Base-by-base conservation (phyloP, 1,140 invertebrate species). In the Halyomorpha halys region DNA sequence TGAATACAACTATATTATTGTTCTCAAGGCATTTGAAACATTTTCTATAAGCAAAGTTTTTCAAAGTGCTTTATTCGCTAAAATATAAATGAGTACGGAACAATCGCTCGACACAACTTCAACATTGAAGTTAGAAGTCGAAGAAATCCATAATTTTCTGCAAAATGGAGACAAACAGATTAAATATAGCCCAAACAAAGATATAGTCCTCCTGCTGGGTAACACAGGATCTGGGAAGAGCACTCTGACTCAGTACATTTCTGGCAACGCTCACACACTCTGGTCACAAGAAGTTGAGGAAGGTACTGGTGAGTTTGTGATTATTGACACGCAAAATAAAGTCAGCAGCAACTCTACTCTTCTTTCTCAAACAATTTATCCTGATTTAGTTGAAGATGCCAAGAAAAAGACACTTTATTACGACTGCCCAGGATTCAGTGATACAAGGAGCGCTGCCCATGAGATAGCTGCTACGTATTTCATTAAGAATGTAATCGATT, bases 351-450 rank as follows among this genome's bases (percentile, higher is more conserved):
- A 25, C 30, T 67, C 62, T 9, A 67, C 68, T 2, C 56, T 63
- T 13, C 39, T 44, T 8, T 70, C 70, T 16, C 25, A 67, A 30
- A 69, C 70, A 19, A 49, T 68, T 4, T 65, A 64, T 25, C 53
- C 53, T 16, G 53, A 56, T 15, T 25, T 56, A 5, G 18, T 56
- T 3, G 23, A 23, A 21, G 61, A 68, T 44, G 16, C 0, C 2
- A 47, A 59, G 4, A 66, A 27, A 2, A 64, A 56, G 0, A 45
- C 34, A 27, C 25, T 34, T 21, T 66, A 67, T 39, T 69, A 68
- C 45, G 70, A 71, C 59, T 64, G 60, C 30, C 70, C 70, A 2
- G 70, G 70, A 25, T 71, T 71, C 64, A 61, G 59, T 18, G 70
- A 71, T 60, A 69, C 66, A 2, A 51, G 70, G 0, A 53, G 34